These are phyloP conservation scores for Mallotus villosus DNA, from an alignment of 2,797 vertebrate species.

Conservation along the genomic window DNA sequence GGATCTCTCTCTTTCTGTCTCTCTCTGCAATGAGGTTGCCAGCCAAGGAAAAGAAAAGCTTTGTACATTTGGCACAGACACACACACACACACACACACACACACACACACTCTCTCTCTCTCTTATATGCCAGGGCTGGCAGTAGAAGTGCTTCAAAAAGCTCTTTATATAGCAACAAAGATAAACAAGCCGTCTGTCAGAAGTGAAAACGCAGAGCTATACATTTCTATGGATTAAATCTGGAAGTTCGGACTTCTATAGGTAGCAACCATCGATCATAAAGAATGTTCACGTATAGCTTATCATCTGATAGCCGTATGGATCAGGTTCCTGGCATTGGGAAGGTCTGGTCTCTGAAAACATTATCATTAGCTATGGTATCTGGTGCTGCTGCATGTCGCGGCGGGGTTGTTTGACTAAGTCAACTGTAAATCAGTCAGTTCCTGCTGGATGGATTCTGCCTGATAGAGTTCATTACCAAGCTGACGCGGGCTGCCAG, in stretches of 20 bases:
- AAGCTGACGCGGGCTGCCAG: too few species aligned
- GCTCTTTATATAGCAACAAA: conserved; percentile 38
- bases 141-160: conserved; percentile 32
- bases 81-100: conserved; percentile 13
- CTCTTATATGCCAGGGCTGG: conserved; percentile 15
- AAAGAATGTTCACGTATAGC: not conserved
- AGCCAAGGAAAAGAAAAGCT: conserved; percentile 39
- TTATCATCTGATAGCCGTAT: not conserved
- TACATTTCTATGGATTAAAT: conserved; percentile 17
- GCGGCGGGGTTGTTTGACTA: not conserved
- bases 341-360: not conserved
- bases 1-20: conserved; percentile 28
- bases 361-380: not conserved
- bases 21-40: conserved; percentile 23
- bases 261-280: conserved; percentile 6
- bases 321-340: not conserved
- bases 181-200: conserved; percentile 28
- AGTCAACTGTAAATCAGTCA: conserved; percentile 6
- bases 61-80: conserved; percentile 21
- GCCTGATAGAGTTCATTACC: not conserved
- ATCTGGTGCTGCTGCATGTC: not conserved
- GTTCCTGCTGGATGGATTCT: not conserved
- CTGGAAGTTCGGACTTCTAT: not conserved
- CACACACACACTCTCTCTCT: not conserved
- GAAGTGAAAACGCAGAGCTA: conserved; percentile 8